Percentiles rank a stretch among this genome's conserved stretches.
Conservation (phyloP, 2,113 vertebrate genomes). For the Emberiza fucata region DNA sequence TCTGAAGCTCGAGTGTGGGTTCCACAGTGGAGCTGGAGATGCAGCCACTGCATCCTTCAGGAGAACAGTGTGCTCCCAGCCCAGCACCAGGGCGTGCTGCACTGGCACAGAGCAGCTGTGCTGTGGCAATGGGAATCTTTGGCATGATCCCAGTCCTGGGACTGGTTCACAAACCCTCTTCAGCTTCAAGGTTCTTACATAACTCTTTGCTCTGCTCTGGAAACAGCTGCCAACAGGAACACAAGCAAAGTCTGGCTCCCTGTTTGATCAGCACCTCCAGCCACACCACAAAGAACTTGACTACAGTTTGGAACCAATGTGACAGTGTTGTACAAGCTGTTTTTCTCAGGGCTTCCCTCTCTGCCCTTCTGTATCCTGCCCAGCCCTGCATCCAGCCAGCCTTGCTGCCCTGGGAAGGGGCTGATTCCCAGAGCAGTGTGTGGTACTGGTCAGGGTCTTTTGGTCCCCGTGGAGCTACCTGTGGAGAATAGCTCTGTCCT, state of each 20-base stretch:
- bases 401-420: accelerated
- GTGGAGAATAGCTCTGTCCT: neutral
- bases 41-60: neutral
- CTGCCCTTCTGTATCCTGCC: too few species aligned
- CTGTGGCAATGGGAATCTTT: too few species aligned
- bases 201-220: neutral
- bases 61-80: neutral
- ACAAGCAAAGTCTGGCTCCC: neutral
- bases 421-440: neutral
- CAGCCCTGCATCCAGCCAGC: neutral
- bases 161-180: neutral
- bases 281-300: neutral
- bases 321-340: neutral
- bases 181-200: neutral
- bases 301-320: neutral
- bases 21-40: neutral
- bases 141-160: neutral
- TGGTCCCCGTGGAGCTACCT: neutral
- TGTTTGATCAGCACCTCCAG: neutral
- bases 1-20: neutral
- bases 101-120: neutral
- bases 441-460: too few species aligned
- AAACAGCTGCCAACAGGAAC: neutral
- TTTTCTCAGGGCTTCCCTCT: neutral
- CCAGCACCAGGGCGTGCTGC: neutral